phyloP scores from a whole-genome alignment of 2,797 vertebrate species.

The Micrastur ruficollis region DNA sequence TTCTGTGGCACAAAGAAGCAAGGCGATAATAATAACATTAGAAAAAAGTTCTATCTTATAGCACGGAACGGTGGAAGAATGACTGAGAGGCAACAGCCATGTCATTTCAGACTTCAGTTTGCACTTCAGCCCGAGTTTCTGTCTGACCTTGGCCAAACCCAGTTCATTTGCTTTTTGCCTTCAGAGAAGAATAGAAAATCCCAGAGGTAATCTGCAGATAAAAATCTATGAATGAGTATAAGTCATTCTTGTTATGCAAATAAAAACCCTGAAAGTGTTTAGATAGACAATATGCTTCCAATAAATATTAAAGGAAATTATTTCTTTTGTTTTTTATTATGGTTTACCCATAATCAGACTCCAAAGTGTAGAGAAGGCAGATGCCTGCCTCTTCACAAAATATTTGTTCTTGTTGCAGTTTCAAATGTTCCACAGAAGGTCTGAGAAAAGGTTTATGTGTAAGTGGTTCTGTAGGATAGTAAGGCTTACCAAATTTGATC shows the following conservation, averaged over 20 bases:
- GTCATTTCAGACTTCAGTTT: background rate
- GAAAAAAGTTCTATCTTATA: accelerated
- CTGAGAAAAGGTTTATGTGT: background rate
- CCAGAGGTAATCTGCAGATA: background rate
- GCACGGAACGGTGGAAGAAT: background rate
- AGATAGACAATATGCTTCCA: background rate
- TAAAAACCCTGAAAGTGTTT: background rate
- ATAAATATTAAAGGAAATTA: background rate
- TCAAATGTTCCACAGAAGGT: background rate
- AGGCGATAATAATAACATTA: background rate
- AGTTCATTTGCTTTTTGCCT: background rate
- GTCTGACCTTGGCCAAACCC: background rate
- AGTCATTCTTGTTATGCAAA: background rate
- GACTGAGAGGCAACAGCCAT: background rate
- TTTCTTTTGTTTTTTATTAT: background rate
- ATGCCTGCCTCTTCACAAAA: background rate
- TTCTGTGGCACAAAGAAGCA: background rate
- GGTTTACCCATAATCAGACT: background rate
- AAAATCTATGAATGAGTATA: background rate
- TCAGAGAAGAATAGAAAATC: background rate
- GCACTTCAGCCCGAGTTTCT: background rate
- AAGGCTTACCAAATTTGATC: background rate
- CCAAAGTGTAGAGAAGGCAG: background rate
- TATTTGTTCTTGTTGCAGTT: background rate
- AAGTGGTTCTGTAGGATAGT: background rate